Base-by-base conservation (phyloP, 2,113 vertebrate species). In the Xiphophorus couchianus region DNA sequence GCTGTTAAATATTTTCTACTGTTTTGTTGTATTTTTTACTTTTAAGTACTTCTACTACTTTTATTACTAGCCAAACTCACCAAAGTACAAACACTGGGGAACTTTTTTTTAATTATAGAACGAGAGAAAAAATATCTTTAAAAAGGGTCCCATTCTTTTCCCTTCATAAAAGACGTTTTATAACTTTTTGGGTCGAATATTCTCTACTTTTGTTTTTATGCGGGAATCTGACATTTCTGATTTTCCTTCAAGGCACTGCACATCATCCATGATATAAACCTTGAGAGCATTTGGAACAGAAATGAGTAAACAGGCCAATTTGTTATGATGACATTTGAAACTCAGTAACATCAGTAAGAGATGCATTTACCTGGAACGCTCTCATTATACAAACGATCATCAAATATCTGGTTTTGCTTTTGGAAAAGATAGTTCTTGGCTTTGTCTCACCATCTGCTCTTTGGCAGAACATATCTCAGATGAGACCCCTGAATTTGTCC, bases 361-460 rank as follows among this genome's bases (percentile, higher is more conserved):
- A 72, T 81, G 35, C 73, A 17, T 72, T 69, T 27, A 12, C 30
- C 13, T 31, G 15, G 2, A 54, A 58, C 15, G 3, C 19, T n/a
- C 7, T n/a, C 1, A 15, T 29, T 28, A 37, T 27, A 25, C 54
- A 39, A 29, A 7, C 48, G 19, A 74, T 77, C 58, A 35, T 51
- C 17, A 35, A 19, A 78, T 72, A 63, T 83, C 60, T 22, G 22
- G 2, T 35, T 70, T 58, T 70, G 17, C 5, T 63, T 63, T 22
- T 31, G 13, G 19, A 51, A 35, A 67, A 48, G 62, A 62, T n/a
- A 31, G 14, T 61, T 68, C 37, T 22, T 19, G 58, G 44, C 30
- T 44, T 67, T 15, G 10, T 74, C 74, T 76, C 65, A 42, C 73
- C 88, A 81, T 84, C 72, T 84, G 80, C 73, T 75, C 6, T 72